These are phyloP conservation scores for Drosophila repletoides DNA, from an alignment of 1,140 invertebrate genomes.

Conservation along the genomic window DNA sequence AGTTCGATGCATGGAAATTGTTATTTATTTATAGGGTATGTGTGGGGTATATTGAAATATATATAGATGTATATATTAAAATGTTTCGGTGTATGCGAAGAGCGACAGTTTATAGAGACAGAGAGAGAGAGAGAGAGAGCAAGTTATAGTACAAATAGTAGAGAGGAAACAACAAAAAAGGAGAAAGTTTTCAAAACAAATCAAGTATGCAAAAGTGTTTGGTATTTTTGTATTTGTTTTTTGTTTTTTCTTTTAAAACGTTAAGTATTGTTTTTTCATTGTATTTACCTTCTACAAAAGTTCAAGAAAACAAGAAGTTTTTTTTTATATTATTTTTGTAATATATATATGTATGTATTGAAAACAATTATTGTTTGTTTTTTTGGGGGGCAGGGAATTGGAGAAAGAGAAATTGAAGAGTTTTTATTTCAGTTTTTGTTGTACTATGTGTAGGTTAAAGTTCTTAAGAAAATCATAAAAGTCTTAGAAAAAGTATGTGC, in stretches of 20 bases:
- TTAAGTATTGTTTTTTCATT: slow-evolving; percentile 61
- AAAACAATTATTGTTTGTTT: slow-evolving; percentile 58
- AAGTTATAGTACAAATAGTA: slow-evolving; percentile 39
- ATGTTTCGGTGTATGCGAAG: slow-evolving; percentile 37
- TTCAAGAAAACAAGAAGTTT: slow-evolving; percentile 80
- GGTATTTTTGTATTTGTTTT: slow-evolving; percentile 24
- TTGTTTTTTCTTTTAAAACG: slow-evolving; percentile 48
- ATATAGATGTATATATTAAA: slow-evolving; percentile 4
- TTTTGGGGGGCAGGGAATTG: slow-evolving; percentile 54
- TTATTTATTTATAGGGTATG: slow-evolving; percentile 26
- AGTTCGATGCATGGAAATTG: slow-evolving; percentile 33
- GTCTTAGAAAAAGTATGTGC: slow-evolving; percentile 31
- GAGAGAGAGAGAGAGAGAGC: slow-evolving; percentile 56
- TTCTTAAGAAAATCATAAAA: slow-evolving; percentile 46
- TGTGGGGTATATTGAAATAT: slow-evolving; percentile 20
- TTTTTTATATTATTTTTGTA: slow-evolving; percentile 27
- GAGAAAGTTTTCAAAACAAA: slow-evolving; percentile 39
- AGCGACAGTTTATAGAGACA: slow-evolving; percentile 66
- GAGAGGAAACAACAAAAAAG: slow-evolving; percentile 49
- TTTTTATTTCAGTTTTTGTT: slow-evolving; percentile 64
- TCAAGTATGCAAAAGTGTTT: slow-evolving; percentile 67
- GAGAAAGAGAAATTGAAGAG: slow-evolving; percentile 81
- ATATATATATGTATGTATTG: slow-evolving; percentile 65
- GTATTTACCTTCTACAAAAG: slow-evolving; percentile 82
- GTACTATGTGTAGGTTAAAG: slow-evolving; percentile 46